A percentile compares a stretch with the other conserved stretches of the same genome.
Evolutionary conservation across 2,113 vertebrate genomes (phyloP).

Genomic region (Anolis sagrei): DNA sequence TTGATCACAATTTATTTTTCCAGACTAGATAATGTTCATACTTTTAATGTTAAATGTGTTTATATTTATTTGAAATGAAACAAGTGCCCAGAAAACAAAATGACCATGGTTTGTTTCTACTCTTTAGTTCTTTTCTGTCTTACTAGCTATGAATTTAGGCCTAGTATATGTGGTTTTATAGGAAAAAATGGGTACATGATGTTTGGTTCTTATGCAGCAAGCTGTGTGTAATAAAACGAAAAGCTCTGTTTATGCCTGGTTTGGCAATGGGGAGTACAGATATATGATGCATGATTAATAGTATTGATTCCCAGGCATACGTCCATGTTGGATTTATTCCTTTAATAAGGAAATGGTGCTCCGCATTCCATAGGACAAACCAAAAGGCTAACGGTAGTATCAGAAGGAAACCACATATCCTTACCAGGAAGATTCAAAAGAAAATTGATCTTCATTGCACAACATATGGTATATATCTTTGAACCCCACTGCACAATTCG

Average conservation of each 20-base stretch:
- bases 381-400: not conserved
- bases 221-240: not conserved
- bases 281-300: not conserved
- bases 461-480: not conserved
- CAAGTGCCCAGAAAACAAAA: slow-evolving; percentile 67
- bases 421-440: not conserved
- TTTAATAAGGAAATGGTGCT: not conserved
- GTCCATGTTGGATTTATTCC: not conserved
- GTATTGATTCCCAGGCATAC: not conserved
- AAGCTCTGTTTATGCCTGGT: not conserved
- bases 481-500: not conserved
- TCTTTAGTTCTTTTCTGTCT: slow-evolving; percentile 47
- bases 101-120: slow-evolving; percentile 58
- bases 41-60: slow-evolving; percentile 76
- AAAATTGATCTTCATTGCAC: not conserved
- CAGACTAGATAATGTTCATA: slow-evolving; percentile 71
- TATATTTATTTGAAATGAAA: slow-evolving; percentile 82
- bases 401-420: not conserved
- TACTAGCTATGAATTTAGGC: slow-evolving; percentile 53
- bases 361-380: not conserved
- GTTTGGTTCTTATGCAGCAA: not conserved
- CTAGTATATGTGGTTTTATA: slow-evolving; percentile 33
- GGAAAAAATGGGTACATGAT: not conserved
- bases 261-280: slow-evolving; percentile 1
- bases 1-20: slow-evolving; percentile 66